Base-by-base conservation (phyloP, 2,113 vertebrate species). In the Hypocryptadius cinnamomeus region DNA sequence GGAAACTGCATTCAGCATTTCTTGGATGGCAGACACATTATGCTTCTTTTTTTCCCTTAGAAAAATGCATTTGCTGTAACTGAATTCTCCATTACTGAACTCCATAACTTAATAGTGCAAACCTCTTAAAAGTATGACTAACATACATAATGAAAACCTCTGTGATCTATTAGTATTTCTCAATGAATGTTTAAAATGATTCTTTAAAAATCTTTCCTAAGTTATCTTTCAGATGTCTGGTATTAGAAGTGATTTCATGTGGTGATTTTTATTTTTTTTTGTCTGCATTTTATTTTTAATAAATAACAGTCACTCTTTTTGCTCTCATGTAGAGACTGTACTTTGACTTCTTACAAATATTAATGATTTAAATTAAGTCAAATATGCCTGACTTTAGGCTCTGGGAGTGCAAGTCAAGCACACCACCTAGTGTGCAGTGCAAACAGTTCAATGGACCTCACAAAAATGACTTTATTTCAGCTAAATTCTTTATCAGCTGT, bases 391-490 rank as follows among this genome's bases (percentile, higher is more conserved):
- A 73, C 72, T 95, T 74, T 6, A 59, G 31, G 51, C 31, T 92
- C 51, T 57, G 54, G 79, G 78, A 93, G 87, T 79, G 80, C 85
- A 95, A 95, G 93, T 85, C 91, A 96, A 93, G 90, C 47, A 94
- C 96, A 94, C 96, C 96, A 97, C 85, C 96, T 97, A 96, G 96
- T 88, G 97, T 91, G 85, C 93, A 91, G 47, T 63, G 63, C 68
- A 83, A 91, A 95, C 78, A 95, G 40, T 90, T 95, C 79, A 80
- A 47, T 64, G 72, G 47, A 66, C 47, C 44, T 71, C 60, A 24
- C 28, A 76, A 68, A 82, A 92, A 66, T 24, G 0, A 44, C 25
- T 63, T 66, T 4, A 57, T 35, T 70, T 64, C 79, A 76, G 23
- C 25, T 73, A 11, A 91, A 79, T 50, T 89, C 47, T 68, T 13